Evolutionary conservation across 2,797 vertebrate species (phyloP).

Genomic region (Sphenodon punctatus): DNA sequence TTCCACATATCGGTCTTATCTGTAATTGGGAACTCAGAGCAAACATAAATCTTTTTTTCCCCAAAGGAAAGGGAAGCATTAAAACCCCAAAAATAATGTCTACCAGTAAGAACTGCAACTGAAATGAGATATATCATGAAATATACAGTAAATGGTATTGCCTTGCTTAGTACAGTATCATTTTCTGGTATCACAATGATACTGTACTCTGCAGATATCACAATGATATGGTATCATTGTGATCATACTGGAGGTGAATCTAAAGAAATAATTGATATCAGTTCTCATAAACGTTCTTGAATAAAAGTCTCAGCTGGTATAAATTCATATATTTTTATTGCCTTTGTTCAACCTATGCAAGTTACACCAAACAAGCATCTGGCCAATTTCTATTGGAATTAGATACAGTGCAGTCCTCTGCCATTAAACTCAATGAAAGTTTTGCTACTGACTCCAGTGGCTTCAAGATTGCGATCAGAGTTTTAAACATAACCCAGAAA

Average conservation of each 20-base stretch:
- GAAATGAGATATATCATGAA: background rate
- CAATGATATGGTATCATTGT: no score
- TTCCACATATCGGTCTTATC: background rate
- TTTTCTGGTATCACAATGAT: no score
- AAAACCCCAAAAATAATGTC: background rate
- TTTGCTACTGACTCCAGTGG: no score
- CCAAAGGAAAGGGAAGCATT: background rate
- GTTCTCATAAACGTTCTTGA: background rate
- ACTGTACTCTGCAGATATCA: no score
- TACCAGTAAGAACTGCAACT: background rate
- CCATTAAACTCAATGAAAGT: no score
- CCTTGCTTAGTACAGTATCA: no score
- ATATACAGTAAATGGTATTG: background rate
- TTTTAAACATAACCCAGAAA: no score
- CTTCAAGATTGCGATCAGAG: no score
- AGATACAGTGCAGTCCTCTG: background rate
- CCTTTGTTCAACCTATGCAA: background rate
- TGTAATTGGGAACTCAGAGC: background rate
- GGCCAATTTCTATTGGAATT: rapidly evolving
- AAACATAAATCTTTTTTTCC: background rate
- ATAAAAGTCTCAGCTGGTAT: background rate
- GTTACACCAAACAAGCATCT: background rate
- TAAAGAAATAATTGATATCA: background rate
- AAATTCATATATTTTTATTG: background rate
- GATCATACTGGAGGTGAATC: no score